Percentiles rank a stretch among this genome's conserved stretches.
phyloP scores from a whole-genome alignment of 1,140 invertebrate species.

The Drosophila ogumai region DNA sequence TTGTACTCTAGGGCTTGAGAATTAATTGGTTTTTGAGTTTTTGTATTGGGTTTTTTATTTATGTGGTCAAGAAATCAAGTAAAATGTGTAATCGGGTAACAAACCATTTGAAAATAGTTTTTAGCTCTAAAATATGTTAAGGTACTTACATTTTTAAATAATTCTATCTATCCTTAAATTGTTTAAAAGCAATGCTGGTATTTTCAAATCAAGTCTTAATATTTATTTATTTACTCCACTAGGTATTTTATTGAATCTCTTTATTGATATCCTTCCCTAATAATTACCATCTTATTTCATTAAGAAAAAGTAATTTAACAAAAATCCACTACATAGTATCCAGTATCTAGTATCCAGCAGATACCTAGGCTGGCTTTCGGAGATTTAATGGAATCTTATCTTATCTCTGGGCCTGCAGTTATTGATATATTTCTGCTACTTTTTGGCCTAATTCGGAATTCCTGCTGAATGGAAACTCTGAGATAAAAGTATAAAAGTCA shows the following conservation, averaged over 20 bases:
- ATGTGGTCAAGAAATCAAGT: too few relatives aligned
- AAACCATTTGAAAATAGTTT: too few relatives aligned
- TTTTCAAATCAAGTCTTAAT: too few relatives aligned
- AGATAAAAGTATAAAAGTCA: conserved; percentile 74
- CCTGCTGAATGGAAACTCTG: conserved; percentile 43
- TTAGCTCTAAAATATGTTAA: too few relatives aligned
- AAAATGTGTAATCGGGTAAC: too few relatives aligned
- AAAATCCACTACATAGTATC: neutral
- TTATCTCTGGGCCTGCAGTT: conserved; percentile 35
- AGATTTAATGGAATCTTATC: conserved; percentile 13
- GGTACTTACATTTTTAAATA: too few relatives aligned
- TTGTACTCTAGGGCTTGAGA: neutral
- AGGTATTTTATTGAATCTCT: neutral
- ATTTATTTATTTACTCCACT: neutral
- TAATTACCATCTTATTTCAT: neutral
- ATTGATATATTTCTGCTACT: conserved; percentile 47
- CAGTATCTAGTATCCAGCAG: neutral
- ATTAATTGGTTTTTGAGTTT: neutral
- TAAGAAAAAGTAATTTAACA: neutral
- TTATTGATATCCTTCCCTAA: too few relatives aligned
- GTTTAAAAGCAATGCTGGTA: neutral
- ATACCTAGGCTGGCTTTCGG: neutral
- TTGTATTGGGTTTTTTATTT: too few relatives aligned
- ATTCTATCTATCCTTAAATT: neutral
- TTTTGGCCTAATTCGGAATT: conserved; percentile 2